phyloP scores from a whole-genome alignment of 2,113 vertebrate genomes.

The Motacilla tschutschensis region DNA sequence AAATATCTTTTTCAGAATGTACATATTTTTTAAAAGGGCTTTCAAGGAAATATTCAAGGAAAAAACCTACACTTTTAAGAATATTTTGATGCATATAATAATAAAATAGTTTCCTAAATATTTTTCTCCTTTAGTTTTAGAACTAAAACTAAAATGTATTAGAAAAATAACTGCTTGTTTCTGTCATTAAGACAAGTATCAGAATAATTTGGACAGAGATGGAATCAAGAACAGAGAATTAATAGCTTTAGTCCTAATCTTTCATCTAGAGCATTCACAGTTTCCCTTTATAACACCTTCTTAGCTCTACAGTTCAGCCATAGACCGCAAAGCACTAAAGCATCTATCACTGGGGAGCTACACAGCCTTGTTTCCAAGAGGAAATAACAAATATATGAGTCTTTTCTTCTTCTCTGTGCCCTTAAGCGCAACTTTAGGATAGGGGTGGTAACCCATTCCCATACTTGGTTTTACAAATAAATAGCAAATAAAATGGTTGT shows the following conservation, averaged over 20 bases:
- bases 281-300: not conserved
- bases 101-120: not conserved
- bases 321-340: not conserved
- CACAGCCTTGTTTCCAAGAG: not conserved
- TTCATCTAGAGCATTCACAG: not conserved
- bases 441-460: fast-evolving
- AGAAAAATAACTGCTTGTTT: not conserved
- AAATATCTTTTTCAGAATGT: not conserved
- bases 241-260: not conserved
- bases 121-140: not conserved
- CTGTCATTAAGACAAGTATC: not conserved
- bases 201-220: not conserved
- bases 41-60: not conserved
- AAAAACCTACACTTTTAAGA: not conserved
- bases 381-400: not conserved
- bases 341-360: not conserved
- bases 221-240: not conserved
- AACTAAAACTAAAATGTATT: not conserved
- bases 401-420: not conserved
- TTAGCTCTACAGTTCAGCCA: not conserved
- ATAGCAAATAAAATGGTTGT: not conserved
- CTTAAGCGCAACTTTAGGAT: not conserved
- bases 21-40: not conserved
- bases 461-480: not conserved
- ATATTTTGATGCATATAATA: not conserved